phyloP scores from a whole-genome alignment of 2,113 vertebrate genomes.

The Martes martes region DNA sequence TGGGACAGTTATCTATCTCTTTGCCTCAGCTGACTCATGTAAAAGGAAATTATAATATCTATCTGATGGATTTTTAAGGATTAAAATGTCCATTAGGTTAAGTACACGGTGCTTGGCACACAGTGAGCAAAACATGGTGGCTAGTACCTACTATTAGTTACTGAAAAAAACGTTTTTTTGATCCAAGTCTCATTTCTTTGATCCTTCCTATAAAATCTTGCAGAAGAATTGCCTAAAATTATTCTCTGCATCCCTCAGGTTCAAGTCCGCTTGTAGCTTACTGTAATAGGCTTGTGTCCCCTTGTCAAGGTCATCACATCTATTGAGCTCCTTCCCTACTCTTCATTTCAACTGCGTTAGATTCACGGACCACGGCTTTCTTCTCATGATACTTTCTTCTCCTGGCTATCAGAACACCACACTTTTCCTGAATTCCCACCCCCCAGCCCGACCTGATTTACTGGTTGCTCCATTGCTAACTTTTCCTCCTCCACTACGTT shows the following conservation, averaged over 20 bases:
- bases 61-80: not conserved
- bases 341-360: not conserved
- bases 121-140: not conserved
- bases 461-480: not conserved
- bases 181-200: not conserved
- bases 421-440: not conserved
- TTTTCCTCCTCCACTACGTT: not conserved
- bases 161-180: not conserved
- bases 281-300: not conserved
- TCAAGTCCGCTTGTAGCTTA: not conserved
- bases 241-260: not conserved
- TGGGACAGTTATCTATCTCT: not conserved
- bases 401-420: not conserved
- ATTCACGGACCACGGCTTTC: not conserved
- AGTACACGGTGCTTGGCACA: not conserved
- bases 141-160: not conserved
- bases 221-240: not conserved
- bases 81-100: not conserved
- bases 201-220: constrained; percentile 7
- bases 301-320: not conserved
- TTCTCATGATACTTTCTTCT: not conserved
- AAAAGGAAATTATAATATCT: not conserved
- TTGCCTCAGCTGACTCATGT: not conserved
- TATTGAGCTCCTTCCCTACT: not conserved
- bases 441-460: not conserved